Evolutionary conservation across 2,113 vertebrate genomes (phyloP), one percentile per base, ranked within the genome.

Genomic region (Synchiropus splendidus): DNA sequence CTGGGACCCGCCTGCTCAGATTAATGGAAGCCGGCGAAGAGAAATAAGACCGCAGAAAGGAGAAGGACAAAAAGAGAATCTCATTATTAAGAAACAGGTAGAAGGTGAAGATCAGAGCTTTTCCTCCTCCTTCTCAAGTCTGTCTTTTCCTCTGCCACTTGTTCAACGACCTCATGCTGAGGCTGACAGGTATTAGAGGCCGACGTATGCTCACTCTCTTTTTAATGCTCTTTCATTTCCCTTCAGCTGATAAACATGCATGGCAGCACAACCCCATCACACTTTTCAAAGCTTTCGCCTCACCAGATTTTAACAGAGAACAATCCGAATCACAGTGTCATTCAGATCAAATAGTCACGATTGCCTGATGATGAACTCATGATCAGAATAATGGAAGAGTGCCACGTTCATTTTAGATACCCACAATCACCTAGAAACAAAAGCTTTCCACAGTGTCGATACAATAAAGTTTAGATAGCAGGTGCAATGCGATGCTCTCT

Each of bases 141-240:
- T 14, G 43, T 56, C 36, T 35, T 18, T 16, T 36, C 18, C 45
- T 8, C 31, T 47, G 33, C 52, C 12, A 48, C 35, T 31, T 56
- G 51, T 47, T 61, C 42, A 70, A 36, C 48, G 34, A 34, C 48
- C 39, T 5, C 36, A 46, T 16, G 37, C 52, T 36, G 52, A 44
- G 34, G 32, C 15, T 16, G 30, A 34, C 6, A 42, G 21, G 27
- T 52, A 37, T 40, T 56, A 58, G 68, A 65, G 42, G 53, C 18
- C 38, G 52, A 49, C 13, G 45, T 8, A 27, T 53, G 12, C 56
- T 58, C 21, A 27, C 21, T 27, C 21, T 50, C 38, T 38, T 9
- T 18, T 31, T 21, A 47, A 40, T 15, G 6, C 11, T 33, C 34
- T 53, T 47, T 45, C 27, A 31, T 45, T 51, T 52, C 31, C 32